Percentiles rank a stretch among this genome's conserved stretches.
Conservation (phyloP, 2,113 vertebrate species). For the Nematolebias whitei region DNA sequence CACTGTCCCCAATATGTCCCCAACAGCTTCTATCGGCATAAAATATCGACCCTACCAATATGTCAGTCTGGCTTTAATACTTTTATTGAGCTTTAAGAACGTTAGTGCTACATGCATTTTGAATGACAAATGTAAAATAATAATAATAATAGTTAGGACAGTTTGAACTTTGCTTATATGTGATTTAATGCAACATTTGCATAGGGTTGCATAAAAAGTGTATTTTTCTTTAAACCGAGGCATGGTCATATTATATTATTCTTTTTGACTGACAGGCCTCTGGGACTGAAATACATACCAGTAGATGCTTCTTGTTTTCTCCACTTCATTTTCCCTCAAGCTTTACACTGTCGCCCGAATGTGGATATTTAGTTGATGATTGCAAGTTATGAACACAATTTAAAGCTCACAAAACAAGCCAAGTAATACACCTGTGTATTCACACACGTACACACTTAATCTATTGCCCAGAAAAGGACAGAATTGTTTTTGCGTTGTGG, state of each 20-base stretch:
- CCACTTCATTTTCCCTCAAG: not conserved
- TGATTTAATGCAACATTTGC: too few species aligned
- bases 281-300: slow-evolving; percentile 2
- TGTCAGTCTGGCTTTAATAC: too few species aligned
- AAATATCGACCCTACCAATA: too few species aligned
- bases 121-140: not conserved
- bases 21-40: too few species aligned
- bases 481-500: slow-evolving; percentile 28
- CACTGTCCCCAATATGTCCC: too few species aligned
- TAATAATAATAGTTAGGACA: too few species aligned
- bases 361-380: slow-evolving; percentile 13
- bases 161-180: not conserved
- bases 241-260: not conserved
- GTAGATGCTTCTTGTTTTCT: not conserved
- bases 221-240: not conserved
- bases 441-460: slow-evolving; percentile 16
- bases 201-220: not conserved
- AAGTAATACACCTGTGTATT: slow-evolving; percentile 30
- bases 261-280: not conserved
- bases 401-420: not conserved
- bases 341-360: slow-evolving; percentile 10
- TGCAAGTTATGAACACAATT: slow-evolving; percentile 7
- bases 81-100: too few species aligned
- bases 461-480: slow-evolving; percentile 22
- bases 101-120: too few species aligned